phyloP scores from a whole-genome alignment of 2,113 vertebrate species.

The Lates calcarifer region DNA sequence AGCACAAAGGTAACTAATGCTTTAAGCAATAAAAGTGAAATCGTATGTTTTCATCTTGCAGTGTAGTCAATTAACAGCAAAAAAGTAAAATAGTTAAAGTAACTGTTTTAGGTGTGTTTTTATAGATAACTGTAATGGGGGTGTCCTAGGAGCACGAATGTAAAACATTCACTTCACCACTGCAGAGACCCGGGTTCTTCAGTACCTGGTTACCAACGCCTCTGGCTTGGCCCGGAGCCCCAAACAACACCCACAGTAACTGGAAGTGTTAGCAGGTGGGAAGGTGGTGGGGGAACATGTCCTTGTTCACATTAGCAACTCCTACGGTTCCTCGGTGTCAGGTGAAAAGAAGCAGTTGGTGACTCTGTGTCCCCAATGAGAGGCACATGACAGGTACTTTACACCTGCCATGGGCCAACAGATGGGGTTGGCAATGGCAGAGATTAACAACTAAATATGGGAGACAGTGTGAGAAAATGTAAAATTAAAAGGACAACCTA shows the following conservation, averaged over 20 bases:
- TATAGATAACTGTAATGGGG: neutral
- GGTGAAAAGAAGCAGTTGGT: neutral
- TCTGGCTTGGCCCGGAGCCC: neutral
- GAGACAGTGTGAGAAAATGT: neutral
- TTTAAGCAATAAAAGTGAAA: neutral
- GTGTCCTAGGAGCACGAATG: neutral
- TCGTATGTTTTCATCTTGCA: neutral
- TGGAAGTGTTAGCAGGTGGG: neutral
- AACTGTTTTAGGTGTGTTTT: neutral
- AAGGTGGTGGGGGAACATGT: neutral
- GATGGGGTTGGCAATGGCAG: neutral
- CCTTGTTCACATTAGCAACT: neutral
- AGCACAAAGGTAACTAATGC: neutral
- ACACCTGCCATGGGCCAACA: neutral
- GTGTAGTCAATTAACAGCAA: neutral
- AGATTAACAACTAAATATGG: neutral
- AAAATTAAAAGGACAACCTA: neutral
- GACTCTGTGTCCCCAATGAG: neutral
- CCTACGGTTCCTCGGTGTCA: neutral
- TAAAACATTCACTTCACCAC: neutral
- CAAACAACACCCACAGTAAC: neutral
- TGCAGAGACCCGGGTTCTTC: neutral
- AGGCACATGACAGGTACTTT: neutral
- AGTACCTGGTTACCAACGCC: neutral
- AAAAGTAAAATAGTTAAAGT: neutral